These are phyloP conservation scores for Lordiphosa mommai DNA, from an alignment of 1,140 invertebrate species.

Conservation along the genomic window DNA sequence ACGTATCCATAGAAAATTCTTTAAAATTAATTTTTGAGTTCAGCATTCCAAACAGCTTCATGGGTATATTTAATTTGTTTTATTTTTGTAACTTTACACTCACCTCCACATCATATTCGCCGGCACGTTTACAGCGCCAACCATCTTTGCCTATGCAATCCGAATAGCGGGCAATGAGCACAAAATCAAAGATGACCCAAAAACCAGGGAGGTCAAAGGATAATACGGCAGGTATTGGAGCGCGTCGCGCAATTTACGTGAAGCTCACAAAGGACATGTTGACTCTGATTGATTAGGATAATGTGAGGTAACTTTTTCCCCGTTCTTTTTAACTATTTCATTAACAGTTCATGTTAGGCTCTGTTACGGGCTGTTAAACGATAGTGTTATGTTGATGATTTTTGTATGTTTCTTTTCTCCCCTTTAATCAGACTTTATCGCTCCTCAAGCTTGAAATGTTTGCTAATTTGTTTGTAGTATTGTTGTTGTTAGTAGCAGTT, in stretches of 20 bases:
- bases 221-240: conserved; percentile 96
- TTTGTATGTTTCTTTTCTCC: conserved; percentile 25
- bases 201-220: conserved; percentile 96
- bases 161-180: conserved; percentile 95
- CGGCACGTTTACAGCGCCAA: conserved; percentile 83
- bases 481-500: conserved; percentile 33
- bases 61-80: background rate
- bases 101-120: conserved; percentile 81
- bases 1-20: no score
- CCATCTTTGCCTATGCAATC: conserved; percentile 90
- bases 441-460: conserved; percentile 53
- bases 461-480: conserved; percentile 30
- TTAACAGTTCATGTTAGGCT: conserved; percentile 1
- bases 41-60: no score
- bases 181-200: conserved; percentile 96
- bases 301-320: background rate
- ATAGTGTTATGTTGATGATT: conserved; percentile 8
- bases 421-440: conserved; percentile 66
- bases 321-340: background rate
- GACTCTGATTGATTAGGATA: conserved; percentile 8
- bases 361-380: conserved; percentile 1
- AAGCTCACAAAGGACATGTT: conserved; percentile 70
- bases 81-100: conserved; percentile 15
- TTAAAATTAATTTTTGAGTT: no score
- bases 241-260: conserved; percentile 91